Conservation (phyloP, 2,888 invertebrate genomes). For the Tolmerus cingulatus region DNA sequence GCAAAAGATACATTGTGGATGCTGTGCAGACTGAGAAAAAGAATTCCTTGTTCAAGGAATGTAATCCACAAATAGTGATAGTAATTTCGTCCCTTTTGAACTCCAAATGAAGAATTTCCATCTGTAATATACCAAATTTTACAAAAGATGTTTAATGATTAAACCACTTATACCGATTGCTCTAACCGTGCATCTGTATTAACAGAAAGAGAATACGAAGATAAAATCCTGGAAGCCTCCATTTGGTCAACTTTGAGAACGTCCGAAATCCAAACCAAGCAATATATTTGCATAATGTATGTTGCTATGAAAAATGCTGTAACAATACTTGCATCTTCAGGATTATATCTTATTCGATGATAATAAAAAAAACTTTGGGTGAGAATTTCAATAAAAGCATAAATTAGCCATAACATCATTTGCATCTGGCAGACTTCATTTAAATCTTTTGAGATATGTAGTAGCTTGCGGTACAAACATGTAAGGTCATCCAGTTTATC, state of each 20-base stretch:
- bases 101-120: neutral
- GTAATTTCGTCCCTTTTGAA: neutral
- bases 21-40: conserved; percentile 3
- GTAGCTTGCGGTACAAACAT: neutral
- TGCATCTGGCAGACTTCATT: conserved; percentile 1
- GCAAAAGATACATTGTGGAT: conserved; percentile 12
- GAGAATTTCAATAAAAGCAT: conserved; percentile 1
- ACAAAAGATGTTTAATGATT: neutral
- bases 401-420: conserved; percentile 4
- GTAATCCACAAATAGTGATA: conserved; percentile 12
- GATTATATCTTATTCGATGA: neutral
- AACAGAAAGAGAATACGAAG: neutral
- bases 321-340: neutral
- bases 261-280: neutral
- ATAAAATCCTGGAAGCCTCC: neutral
- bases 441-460: neutral
- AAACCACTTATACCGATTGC: neutral
- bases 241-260: neutral
- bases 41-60: neutral
- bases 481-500: neutral
- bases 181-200: conserved; percentile 2
- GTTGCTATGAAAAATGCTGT: neutral
- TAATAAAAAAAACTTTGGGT: neutral
- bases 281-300: neutral
- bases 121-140: neutral